Conservation (phyloP, 2,797 vertebrate species). For the Eupleurogrammus muticus region DNA sequence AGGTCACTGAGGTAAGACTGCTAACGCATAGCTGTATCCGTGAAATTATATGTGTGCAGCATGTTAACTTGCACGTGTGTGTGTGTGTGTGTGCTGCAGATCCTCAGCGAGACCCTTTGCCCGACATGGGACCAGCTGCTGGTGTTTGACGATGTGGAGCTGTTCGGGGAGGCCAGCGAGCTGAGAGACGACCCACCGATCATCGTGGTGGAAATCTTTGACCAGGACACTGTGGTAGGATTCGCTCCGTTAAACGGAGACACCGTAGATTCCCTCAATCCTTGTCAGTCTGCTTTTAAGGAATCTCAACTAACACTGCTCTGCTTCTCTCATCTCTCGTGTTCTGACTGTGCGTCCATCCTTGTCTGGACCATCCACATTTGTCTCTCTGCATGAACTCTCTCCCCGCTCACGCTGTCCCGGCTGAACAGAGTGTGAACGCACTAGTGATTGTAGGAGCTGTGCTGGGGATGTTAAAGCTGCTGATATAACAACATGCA, state of each 20-base stretch:
- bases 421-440: slow-evolving; percentile 76
- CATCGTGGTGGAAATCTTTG: slow-evolving; percentile 96
- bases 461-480: background rate
- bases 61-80: background rate
- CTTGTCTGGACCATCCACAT: slow-evolving; percentile 54
- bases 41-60: background rate
- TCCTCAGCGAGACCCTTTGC: slow-evolving; percentile 95
- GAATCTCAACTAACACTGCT: slow-evolving; percentile 50
- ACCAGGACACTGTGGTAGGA: slow-evolving; percentile 95
- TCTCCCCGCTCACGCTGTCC: slow-evolving; percentile 15
- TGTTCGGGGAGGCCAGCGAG: slow-evolving; percentile 94
- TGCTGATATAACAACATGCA: slow-evolving; percentile 9
- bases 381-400: slow-evolving; percentile 30
- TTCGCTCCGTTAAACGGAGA: background rate
- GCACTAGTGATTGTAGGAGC: background rate
- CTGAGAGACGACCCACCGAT: slow-evolving; percentile 96
- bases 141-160: slow-evolving; percentile 94
- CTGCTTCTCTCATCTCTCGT: slow-evolving; percentile 66
- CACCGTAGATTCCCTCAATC: background rate
- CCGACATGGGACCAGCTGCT: slow-evolving; percentile 98
- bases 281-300: slow-evolving; percentile 13
- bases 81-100: slow-evolving; percentile 72
- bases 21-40: background rate
- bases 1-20: slow-evolving; percentile 93
- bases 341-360: slow-evolving; percentile 68